Percentiles rank a stretch among this genome's conserved stretches.
phyloP scores from a whole-genome alignment of 2,113 vertebrate genomes.

The Litocranius walleri region DNA sequence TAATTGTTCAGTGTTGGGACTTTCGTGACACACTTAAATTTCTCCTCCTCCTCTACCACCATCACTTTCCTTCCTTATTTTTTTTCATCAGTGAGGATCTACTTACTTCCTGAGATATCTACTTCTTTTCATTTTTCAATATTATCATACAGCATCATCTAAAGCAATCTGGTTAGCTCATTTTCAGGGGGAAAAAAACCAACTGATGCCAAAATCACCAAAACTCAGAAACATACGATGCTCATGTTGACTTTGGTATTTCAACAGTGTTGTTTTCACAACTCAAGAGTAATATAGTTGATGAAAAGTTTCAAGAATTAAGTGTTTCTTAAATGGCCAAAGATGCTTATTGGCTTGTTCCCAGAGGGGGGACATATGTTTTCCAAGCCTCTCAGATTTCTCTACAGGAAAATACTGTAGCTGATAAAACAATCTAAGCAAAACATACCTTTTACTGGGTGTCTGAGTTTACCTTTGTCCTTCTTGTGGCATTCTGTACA shows the following conservation, averaged over 20 bases:
- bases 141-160: slow-evolving; percentile 59
- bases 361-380: neutral
- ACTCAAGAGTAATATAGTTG: neutral
- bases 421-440: neutral
- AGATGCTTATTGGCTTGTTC: neutral
- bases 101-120: neutral
- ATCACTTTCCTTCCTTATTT: neutral
- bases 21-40: neutral
- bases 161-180: neutral
- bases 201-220: slow-evolving; percentile 23
- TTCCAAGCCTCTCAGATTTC: neutral
- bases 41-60: neutral
- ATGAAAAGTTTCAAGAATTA: neutral
- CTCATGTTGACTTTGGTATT: slow-evolving; percentile 56
- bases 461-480: neutral
- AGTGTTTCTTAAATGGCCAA: neutral
- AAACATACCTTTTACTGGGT: neutral
- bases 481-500: too few species aligned
- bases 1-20: neutral
- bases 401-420: neutral
- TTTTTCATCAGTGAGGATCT: neutral
- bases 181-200: neutral
- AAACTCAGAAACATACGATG: slow-evolving; percentile 65
- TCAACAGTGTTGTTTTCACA: neutral
- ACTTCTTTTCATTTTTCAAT: slow-evolving; percentile 52